Conservation (phyloP, 2,888 invertebrate species). For the Scaptomyza reducta region DNA sequence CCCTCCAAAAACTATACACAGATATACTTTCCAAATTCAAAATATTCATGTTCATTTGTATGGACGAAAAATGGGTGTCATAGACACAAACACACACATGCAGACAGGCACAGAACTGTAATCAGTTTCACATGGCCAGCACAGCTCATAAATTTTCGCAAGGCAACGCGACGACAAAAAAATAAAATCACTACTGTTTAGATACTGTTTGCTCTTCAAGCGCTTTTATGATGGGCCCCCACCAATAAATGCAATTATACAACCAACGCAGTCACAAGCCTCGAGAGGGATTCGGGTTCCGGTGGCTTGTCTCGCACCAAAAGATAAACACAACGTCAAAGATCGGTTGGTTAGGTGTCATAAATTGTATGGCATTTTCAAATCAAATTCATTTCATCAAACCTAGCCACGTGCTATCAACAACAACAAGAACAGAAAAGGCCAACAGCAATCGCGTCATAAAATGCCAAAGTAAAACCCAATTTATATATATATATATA, state of each 20-base stretch:
- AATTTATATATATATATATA: slow-evolving; percentile 2
- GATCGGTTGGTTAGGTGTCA: slow-evolving; percentile 50
- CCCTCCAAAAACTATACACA: slow-evolving; percentile 17
- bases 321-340: slow-evolving; percentile 8
- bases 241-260: slow-evolving; percentile 79
- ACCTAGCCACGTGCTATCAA: slow-evolving; percentile 69
- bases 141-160: slow-evolving; percentile 74
- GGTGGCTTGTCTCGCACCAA: slow-evolving; percentile 21
- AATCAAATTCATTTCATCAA: slow-evolving; percentile 72
- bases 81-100: not conserved
- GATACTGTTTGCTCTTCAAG: slow-evolving; percentile 70
- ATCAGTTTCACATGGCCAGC: slow-evolving; percentile 75
- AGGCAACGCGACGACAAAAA: slow-evolving; percentile 43
- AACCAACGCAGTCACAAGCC: slow-evolving; percentile 32
- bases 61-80: slow-evolving; percentile 53
- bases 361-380: slow-evolving; percentile 73
- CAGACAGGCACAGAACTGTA: slow-evolving; percentile 13
- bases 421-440: slow-evolving; percentile 7
- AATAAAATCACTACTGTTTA: slow-evolving; percentile 80
- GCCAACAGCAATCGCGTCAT: slow-evolving; percentile 35
- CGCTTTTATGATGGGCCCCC: slow-evolving; percentile 65
- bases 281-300: not conserved
- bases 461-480: slow-evolving; percentile 34
- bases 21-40: too few species aligned
- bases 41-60: not conserved